phyloP scores from a whole-genome alignment of 2,797 vertebrate genomes.

The Agapornis canus region DNA sequence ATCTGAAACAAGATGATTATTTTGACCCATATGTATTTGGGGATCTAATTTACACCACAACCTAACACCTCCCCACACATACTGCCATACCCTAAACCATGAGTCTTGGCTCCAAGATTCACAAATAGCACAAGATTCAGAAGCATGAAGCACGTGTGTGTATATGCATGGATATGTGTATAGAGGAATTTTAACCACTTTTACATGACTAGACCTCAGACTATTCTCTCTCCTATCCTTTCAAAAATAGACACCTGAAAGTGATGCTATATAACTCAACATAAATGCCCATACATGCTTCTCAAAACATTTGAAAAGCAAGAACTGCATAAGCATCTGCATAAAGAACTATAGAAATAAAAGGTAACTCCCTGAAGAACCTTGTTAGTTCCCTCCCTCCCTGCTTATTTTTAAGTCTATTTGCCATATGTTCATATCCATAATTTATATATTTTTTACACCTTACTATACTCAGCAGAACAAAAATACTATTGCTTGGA shows the following conservation, averaged over 20 bases:
- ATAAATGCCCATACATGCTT: background rate
- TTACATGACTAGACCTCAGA: background rate
- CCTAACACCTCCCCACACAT: background rate
- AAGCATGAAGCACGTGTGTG: background rate
- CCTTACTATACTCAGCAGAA: background rate
- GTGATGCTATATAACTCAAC: background rate
- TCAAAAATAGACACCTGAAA: background rate
- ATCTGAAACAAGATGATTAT: background rate
- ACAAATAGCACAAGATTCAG: background rate
- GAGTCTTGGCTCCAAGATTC: background rate
- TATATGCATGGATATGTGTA: background rate
- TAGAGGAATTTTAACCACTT: background rate
- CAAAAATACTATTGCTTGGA: background rate
- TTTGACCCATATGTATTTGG: background rate
- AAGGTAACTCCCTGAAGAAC: background rate
- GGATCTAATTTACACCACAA: background rate
- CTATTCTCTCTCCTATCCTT: background rate
- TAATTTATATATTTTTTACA: background rate
- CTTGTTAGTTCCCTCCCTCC: background rate
- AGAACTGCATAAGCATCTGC: background rate
- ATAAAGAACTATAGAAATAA: background rate
- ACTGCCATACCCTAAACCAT: accelerated
- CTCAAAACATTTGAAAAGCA: background rate
- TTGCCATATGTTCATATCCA: background rate
- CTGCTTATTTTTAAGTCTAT: background rate